Conservation (phyloP, 2,113 vertebrate genomes). For the Vidua macroura region DNA sequence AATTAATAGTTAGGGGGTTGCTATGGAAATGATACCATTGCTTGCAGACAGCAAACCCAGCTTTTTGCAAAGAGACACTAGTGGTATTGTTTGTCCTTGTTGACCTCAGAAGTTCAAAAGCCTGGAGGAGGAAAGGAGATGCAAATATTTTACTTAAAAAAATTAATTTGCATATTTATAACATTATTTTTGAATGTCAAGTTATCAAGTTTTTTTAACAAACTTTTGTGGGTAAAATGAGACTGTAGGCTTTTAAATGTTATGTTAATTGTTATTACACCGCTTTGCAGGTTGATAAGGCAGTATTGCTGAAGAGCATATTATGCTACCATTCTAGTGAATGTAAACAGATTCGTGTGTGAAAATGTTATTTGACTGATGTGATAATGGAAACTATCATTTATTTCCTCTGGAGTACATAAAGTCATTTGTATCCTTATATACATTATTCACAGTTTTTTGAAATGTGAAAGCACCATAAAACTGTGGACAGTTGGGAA, state of each 20-base stretch:
- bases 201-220: constrained; percentile 71
- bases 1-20: constrained; percentile 92
- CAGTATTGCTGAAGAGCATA: constrained; percentile 67
- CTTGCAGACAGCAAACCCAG: constrained; percentile 85
- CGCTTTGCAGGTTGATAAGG: constrained; percentile 71
- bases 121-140: constrained; percentile 87
- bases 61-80: constrained; percentile 93
- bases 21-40: constrained; percentile 90
- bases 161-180: constrained; percentile 86
- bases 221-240: constrained; percentile 73
- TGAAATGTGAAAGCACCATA: constrained; percentile 60
- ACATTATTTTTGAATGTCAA: constrained; percentile 83
- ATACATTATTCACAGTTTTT: constrained; percentile 69
- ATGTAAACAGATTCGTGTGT: constrained; percentile 79
- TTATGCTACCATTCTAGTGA: constrained; percentile 73
- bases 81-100: constrained; percentile 98
- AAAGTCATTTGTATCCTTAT: constrained; percentile 73
- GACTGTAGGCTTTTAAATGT: constrained; percentile 68
- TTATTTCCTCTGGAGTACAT: constrained; percentile 77
- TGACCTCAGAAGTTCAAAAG: constrained; percentile 98
- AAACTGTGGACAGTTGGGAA: constrained; percentile 64
- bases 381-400: constrained; percentile 77
- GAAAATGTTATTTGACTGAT: constrained; percentile 78
- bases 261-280: constrained; percentile 73
- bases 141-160: constrained; percentile 88